phyloP scores from a whole-genome alignment of 1,140 invertebrate genomes.

The Coenobita brevimanus region DNA sequence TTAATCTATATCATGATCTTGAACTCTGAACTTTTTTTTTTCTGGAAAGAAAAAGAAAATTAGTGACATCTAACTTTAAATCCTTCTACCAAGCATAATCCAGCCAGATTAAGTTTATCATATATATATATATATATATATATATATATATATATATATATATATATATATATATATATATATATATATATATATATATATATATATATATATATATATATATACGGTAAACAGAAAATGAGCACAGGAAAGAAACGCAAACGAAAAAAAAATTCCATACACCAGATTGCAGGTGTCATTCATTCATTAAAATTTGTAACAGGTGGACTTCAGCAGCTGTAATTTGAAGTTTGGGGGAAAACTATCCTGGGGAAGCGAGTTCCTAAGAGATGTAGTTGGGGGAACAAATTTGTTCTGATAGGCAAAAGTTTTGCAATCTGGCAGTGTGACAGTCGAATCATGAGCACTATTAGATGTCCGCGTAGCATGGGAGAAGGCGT shows the following conservation, averaged over 20 bases:
- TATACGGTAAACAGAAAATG: neutral
- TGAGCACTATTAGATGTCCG: too few species aligned
- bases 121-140: neutral
- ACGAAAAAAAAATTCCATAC: neutral
- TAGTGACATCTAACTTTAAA: neutral
- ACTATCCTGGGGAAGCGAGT: too few species aligned
- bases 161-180: slow-evolving; percentile 17
- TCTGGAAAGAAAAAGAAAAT: too few species aligned
- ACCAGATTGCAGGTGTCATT: slow-evolving; percentile 14
- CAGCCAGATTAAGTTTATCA: neutral
- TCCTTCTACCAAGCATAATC: neutral
- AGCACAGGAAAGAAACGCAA: neutral
- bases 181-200: slow-evolving; percentile 6
- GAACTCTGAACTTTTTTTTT: too few species aligned
- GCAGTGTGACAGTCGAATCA: too few species aligned
- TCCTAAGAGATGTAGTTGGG: too few species aligned
- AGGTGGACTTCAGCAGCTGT: too few species aligned
- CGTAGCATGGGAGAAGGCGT: too few species aligned
- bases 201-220: slow-evolving; percentile 35
- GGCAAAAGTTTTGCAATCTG: too few species aligned
- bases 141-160: slow-evolving; percentile 6
- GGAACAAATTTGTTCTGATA: too few species aligned
- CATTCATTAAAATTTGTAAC: slow-evolving; percentile 11
- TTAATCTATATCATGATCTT: too few species aligned
- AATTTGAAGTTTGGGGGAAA: too few species aligned